Conservation (phyloP, 2,113 vertebrate species). For the Lethenteron reissneri region DNA sequence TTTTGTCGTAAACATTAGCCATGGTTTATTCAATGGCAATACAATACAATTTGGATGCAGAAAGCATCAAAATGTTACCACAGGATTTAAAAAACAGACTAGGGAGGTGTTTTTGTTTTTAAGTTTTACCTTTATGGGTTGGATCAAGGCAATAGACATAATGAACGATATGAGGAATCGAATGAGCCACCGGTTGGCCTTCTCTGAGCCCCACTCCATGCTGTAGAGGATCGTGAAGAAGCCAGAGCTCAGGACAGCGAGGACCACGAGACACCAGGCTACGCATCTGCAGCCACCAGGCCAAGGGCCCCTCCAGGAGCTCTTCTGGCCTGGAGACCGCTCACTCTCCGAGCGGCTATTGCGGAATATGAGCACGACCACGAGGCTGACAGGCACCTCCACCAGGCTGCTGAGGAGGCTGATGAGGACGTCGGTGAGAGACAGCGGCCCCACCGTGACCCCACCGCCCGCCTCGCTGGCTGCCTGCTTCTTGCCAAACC, state of each 20-base stretch:
- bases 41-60: too few species aligned
- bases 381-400: background rate
- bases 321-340: background rate
- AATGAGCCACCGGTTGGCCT: background rate
- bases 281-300: background rate
- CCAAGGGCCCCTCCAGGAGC: background rate
- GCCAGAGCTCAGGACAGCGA: background rate
- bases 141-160: background rate
- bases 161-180: background rate
- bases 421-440: background rate
- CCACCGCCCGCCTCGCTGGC: background rate
- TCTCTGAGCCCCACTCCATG: background rate
- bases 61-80: too few species aligned
- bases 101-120: too few species aligned
- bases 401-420: background rate
- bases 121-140: background rate
- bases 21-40: too few species aligned
- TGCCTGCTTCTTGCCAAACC: background rate
- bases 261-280: background rate
- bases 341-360: background rate
- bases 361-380: background rate
- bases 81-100: too few species aligned
- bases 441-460: background rate
- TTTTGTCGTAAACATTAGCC: too few species aligned
- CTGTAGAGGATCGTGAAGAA: slow-evolving; percentile 4